These are phyloP conservation scores for Albula glossodonta DNA, from an alignment of 2,113 vertebrate species.

Conservation along the genomic window DNA sequence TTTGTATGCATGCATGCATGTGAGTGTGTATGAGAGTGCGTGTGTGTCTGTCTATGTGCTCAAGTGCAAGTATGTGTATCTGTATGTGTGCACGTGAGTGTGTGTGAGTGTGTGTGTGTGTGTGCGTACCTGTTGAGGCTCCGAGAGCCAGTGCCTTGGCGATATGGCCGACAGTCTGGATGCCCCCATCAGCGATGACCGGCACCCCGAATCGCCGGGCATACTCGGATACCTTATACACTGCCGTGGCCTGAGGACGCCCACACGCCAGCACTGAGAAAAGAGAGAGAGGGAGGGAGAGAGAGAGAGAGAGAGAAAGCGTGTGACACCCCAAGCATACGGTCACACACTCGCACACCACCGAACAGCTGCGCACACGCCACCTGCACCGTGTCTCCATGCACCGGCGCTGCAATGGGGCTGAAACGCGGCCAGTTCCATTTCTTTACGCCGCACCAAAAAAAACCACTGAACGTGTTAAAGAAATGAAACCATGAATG, in stretches of 20 bases:
- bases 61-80: neutral
- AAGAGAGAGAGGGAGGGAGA: neutral
- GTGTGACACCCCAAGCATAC: neutral
- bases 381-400: neutral
- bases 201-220: conserved; percentile 90
- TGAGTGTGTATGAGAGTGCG: neutral
- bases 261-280: conserved; percentile 89
- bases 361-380: neutral
- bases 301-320: neutral
- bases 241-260: conserved; percentile 92
- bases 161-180: conserved; percentile 92
- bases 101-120: neutral
- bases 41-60: neutral
- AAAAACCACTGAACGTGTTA: no score
- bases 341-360: neutral
- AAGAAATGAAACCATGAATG: no score
- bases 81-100: neutral
- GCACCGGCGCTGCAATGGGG: neutral
- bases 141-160: conserved; percentile 92
- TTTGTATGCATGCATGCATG: neutral
- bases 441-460: no score
- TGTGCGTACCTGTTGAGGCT: conserved; percentile 88
- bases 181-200: conserved; percentile 93
- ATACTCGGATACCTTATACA: conserved; percentile 96
- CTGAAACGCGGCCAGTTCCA: no score